These are phyloP conservation scores for Globodera rostochiensis DNA, from an alignment of 1,140 invertebrate genomes.

Conservation along the genomic window DNA sequence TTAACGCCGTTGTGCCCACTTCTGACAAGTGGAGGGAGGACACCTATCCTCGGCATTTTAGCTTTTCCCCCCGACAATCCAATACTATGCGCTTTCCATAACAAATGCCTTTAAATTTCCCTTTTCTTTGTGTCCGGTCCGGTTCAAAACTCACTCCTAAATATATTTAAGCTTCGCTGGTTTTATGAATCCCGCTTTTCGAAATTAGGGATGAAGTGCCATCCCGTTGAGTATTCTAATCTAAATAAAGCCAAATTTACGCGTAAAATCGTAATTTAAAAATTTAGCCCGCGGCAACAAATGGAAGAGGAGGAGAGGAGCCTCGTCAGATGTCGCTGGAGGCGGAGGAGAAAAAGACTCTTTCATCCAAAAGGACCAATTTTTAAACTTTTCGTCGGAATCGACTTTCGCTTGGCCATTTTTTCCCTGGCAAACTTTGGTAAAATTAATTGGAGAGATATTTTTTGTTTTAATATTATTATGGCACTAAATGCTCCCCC, in stretches of 20 bases:
- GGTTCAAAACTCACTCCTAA: too few species aligned
- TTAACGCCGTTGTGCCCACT: not conserved
- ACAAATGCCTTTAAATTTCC: not conserved
- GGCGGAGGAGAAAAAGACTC: not conserved
- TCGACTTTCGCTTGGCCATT: constrained; percentile 8
- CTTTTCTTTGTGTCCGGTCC: too few species aligned
- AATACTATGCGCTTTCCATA: not conserved
- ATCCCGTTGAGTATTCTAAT: too few species aligned
- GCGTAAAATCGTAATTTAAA: too few species aligned
- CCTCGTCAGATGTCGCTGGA: not conserved
- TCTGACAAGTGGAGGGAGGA: not conserved
- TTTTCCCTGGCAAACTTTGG: not conserved
- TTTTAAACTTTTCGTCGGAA: not conserved
- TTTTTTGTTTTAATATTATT: too few species aligned
- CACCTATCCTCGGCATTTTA: not conserved
- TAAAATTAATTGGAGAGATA: not conserved
- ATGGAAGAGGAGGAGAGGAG: not conserved
- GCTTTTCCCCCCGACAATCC: not conserved
- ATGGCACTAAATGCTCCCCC: not conserved
- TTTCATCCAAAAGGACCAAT: not conserved
- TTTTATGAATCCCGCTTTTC: too few species aligned
- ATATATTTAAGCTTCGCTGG: too few species aligned
- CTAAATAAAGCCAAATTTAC: too few species aligned
- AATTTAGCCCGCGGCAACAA: not conserved
- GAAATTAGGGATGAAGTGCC: too few species aligned